Percentiles rank a stretch among this genome's conserved stretches.
phyloP scores from a whole-genome alignment of 2,113 vertebrate genomes.

The Apus apus region DNA sequence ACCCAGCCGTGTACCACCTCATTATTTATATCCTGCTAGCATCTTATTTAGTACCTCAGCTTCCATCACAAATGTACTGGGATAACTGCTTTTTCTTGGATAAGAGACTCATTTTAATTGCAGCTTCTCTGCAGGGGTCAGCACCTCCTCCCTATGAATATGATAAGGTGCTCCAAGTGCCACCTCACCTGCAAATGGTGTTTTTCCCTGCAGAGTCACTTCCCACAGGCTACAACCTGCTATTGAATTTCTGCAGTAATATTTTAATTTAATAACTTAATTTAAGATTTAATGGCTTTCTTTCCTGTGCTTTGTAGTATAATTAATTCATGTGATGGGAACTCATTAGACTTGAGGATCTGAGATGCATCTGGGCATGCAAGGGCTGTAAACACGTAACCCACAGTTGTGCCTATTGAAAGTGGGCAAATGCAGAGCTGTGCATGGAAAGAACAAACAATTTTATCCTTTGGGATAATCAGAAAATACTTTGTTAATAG shows the following conservation, averaged over 20 bases:
- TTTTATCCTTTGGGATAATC: not conserved
- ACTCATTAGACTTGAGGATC: not conserved
- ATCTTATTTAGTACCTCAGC: conserved; percentile 25
- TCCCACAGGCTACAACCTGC: not conserved
- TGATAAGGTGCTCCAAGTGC: not conserved
- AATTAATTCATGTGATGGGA: conserved; percentile 35
- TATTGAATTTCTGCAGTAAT: conserved; percentile 26
- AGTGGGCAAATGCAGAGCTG: not conserved
- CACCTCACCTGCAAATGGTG: conserved; percentile 15
- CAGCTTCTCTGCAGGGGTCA: conserved; percentile 16
- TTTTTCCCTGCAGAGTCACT: conserved; percentile 20
- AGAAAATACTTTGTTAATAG: not conserved
- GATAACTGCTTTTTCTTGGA: conserved; percentile 3
- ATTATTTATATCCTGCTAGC: conserved; percentile 55
- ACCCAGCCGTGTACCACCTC: not conserved
- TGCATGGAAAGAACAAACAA: not conserved
- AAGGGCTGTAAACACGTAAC: not conserved
- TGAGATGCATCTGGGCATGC: not conserved
- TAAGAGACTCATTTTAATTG: conserved; percentile 22
- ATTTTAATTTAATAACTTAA: conserved; percentile 59
- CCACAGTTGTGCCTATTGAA: not conserved
- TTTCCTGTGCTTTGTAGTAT: conserved; percentile 26
- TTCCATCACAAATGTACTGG: conserved; percentile 8
- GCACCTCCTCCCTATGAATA: conserved; percentile 19
- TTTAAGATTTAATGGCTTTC: conserved; percentile 36